A percentile compares a stretch with the other conserved stretches of the same genome.
phyloP scores from a whole-genome alignment of 2,797 vertebrate species.

The Pampus argenteus region DNA sequence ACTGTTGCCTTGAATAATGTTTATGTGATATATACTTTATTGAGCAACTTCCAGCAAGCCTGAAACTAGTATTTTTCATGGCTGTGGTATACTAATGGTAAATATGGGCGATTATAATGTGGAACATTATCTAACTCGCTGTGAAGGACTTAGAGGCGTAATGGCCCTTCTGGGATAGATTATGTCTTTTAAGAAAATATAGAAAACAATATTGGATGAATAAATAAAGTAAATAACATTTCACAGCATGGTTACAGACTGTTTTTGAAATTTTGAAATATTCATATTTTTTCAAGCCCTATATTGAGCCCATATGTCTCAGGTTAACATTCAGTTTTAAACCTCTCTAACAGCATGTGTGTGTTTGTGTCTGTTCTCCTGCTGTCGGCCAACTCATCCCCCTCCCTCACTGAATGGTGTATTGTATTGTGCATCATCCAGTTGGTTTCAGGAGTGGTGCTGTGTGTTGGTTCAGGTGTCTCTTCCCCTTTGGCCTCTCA shows the following conservation, averaged over 20 bases:
- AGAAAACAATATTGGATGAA: conserved; percentile 2
- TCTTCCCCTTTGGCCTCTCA: conserved; percentile 14
- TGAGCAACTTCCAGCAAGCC: background rate
- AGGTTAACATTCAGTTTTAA: background rate
- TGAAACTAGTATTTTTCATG: background rate
- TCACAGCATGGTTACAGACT: background rate
- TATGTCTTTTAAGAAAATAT: background rate
- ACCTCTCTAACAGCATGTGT: background rate
- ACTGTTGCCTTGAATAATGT: background rate
- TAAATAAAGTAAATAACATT: background rate
- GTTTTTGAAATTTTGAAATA: background rate
- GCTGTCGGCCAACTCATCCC: background rate
- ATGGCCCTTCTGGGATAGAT: background rate
- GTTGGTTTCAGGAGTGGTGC: background rate
- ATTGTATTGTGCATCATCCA: conserved; percentile 11
- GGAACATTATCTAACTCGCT: background rate
- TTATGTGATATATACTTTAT: background rate
- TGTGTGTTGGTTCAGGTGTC: conserved; percentile 29
- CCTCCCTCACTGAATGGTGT: background rate
- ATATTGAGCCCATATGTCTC: background rate
- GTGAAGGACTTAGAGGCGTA: background rate
- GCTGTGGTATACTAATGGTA: background rate
- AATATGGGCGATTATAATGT: background rate
- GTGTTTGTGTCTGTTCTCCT: conserved; percentile 3
- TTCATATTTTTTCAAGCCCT: background rate